A percentile compares a stretch with the other conserved stretches of the same genome.
Evolutionary conservation across 2,113 vertebrate genomes (phyloP).

Genomic region (Indicator indicator): DNA sequence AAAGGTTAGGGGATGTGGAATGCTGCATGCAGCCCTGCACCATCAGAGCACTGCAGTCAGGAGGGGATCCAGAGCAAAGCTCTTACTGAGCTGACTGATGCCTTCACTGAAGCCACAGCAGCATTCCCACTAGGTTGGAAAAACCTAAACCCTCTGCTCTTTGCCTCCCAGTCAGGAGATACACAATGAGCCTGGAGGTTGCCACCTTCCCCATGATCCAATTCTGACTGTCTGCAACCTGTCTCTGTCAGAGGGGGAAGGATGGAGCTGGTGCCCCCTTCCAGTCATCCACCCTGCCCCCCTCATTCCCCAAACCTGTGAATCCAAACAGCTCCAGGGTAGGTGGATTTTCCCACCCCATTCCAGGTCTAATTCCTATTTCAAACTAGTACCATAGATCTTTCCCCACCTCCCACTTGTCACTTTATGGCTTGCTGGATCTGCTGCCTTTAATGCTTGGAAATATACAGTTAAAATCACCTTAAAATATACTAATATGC

Average conservation of each 20-base stretch:
- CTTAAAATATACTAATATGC: slow-evolving; percentile 72
- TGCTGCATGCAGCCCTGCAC: slow-evolving; percentile 26
- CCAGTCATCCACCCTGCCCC: background rate
- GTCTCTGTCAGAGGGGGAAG: background rate
- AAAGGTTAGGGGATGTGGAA: slow-evolving; percentile 45
- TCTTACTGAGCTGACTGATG: background rate
- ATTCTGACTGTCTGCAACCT: background rate
- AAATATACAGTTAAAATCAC: slow-evolving; percentile 78
- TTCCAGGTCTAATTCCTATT: slow-evolving; percentile 73
- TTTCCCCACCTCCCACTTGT: slow-evolving; percentile 65
- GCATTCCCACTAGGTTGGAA: background rate
- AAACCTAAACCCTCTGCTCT: background rate
- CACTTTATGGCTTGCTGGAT: slow-evolving; percentile 78
- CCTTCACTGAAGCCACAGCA: background rate
- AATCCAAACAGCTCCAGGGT: slow-evolving; percentile 62
- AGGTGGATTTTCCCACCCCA: slow-evolving; percentile 57
- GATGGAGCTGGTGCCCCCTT: background rate
- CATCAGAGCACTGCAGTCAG: background rate
- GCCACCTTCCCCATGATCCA: background rate
- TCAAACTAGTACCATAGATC: slow-evolving; percentile 67
- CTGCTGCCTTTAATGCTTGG: slow-evolving; percentile 73
- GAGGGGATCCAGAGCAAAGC: background rate
- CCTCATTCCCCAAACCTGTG: background rate
- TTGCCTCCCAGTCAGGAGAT: background rate
- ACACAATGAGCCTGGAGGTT: background rate